Conservation (phyloP, 2,113 vertebrate genomes). For the Lepisosteus oculatus region DNA sequence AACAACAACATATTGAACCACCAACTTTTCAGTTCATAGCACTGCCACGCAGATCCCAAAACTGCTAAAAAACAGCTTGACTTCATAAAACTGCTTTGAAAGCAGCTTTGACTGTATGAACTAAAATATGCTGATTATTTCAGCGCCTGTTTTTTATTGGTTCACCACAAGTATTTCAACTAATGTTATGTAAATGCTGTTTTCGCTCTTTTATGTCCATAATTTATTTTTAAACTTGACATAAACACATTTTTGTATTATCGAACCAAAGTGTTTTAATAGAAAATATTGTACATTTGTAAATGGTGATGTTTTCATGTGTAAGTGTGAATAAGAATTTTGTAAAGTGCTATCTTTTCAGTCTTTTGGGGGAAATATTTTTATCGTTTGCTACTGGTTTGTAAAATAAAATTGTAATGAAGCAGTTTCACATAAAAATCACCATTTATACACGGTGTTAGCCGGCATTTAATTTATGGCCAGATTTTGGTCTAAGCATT, state of each 20-base stretch:
- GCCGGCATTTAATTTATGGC: no score
- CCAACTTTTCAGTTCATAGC: slow-evolving; percentile 17
- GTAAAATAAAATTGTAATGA: slow-evolving; percentile 50
- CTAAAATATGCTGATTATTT: neutral
- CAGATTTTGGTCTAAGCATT: slow-evolving; percentile 36
- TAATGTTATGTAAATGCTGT: slow-evolving; percentile 61
- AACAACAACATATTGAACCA: slow-evolving; percentile 21
- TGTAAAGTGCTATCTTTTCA: slow-evolving; percentile 40
- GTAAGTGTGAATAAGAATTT: slow-evolving; percentile 60
- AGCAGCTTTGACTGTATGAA: neutral
- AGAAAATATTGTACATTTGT: slow-evolving; percentile 57
- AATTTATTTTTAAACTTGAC: slow-evolving; percentile 67
- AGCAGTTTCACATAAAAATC: slow-evolving; percentile 37
- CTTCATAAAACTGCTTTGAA: neutral
- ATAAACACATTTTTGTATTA: slow-evolving; percentile 54
- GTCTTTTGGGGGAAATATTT: slow-evolving; percentile 44
- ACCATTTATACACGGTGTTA: slow-evolving; percentile 35
- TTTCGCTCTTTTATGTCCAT: slow-evolving; percentile 52
- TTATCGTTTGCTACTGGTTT: slow-evolving; percentile 68
- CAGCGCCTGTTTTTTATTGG: slow-evolving; percentile 26
- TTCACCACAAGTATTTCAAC: slow-evolving; percentile 46
- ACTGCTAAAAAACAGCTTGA: slow-evolving; percentile 30
- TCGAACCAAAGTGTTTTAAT: slow-evolving; percentile 75
- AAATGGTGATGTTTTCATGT: slow-evolving; percentile 63
- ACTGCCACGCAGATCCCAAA: slow-evolving; percentile 37